Evolutionary conservation across 2,797 vertebrate species (phyloP).

Genomic region (Ara ararauna): DNA sequence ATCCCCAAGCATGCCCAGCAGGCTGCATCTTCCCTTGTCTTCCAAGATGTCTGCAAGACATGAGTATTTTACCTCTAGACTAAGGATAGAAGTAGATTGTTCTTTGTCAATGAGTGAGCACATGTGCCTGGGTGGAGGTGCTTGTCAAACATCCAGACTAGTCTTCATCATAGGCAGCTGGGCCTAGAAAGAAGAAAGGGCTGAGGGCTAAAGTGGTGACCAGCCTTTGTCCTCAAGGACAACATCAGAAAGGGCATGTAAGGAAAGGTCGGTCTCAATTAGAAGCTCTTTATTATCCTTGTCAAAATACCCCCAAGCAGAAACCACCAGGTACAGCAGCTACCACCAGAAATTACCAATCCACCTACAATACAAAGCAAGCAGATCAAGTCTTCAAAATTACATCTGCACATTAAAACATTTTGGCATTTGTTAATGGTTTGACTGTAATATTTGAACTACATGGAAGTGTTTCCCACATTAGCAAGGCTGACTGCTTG

Average conservation of each 20-base stretch:
- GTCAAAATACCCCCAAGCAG: neutral
- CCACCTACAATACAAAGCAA: neutral
- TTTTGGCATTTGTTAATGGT: neutral
- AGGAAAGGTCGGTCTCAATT: neutral
- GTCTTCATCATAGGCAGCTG: neutral
- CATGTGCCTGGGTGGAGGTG: neutral
- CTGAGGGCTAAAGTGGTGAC: neutral
- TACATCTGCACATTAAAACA: neutral
- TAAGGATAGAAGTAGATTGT: neutral
- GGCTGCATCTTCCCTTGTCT: neutral
- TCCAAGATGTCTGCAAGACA: neutral
- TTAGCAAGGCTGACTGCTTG: neutral
- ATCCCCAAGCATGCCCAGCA: neutral
- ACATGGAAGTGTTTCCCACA: neutral
- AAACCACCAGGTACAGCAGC: neutral
- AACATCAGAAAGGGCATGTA: fast-evolving
- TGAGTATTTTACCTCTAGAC: neutral
- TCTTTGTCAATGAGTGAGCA: neutral
- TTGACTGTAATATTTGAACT: neutral
- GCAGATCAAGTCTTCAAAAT: neutral
- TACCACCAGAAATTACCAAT: neutral
- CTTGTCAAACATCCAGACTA: neutral
- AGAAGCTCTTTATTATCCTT: neutral
- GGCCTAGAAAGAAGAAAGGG: neutral
- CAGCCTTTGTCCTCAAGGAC: neutral